Base-by-base conservation (phyloP, 2,888 invertebrate genomes). In the Poecilus cupreus region DNA sequence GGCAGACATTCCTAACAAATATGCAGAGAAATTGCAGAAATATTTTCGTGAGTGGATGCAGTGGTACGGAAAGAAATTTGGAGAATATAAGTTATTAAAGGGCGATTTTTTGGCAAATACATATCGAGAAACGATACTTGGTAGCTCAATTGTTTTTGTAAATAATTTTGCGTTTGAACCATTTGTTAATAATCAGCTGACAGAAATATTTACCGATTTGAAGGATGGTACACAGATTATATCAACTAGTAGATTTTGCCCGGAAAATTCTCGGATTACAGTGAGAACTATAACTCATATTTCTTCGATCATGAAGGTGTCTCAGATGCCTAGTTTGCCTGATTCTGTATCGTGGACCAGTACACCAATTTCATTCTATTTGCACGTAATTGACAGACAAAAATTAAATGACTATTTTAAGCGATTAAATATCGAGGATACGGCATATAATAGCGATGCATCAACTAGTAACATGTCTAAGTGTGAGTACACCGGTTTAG, bases 301-400 rank as follows among this genome's bases (percentile, higher is more conserved):
- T 88, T 97, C 97, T 84, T 96, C 97, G 84, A 98, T 98, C 87
- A 96, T 98, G 96, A 96, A 97, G 89, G 97, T 98, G 68, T 94
- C 94, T 85, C 97, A 97, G 90, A 94, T 98, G 93, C 94, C 96
- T 83, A 96, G 97, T 26, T 90, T 97, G 82, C 94, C 94, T 87
- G 97, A 97, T 84, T 96, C 96, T 13, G 97, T 98, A 82, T 98
- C 98, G n/a, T 98, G 98, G 98, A 98, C 98, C 83, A 96, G 96
- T 84, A 97, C 96, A 89, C 96, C 97, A 81, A 97, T 98, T 86
- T 96, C 96, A 84, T 98, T 98, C 91, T 98, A 96, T 91, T 92
- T 97, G 86, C 98, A 98, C 90, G 94, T 95, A 86, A 97, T 98
- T 89, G 97, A 98, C 92, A 93, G 97, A 89, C 96, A 96, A 86